Evolutionary conservation across 2,113 vertebrate genomes (phyloP).

Genomic region (Pipa parva): DNA sequence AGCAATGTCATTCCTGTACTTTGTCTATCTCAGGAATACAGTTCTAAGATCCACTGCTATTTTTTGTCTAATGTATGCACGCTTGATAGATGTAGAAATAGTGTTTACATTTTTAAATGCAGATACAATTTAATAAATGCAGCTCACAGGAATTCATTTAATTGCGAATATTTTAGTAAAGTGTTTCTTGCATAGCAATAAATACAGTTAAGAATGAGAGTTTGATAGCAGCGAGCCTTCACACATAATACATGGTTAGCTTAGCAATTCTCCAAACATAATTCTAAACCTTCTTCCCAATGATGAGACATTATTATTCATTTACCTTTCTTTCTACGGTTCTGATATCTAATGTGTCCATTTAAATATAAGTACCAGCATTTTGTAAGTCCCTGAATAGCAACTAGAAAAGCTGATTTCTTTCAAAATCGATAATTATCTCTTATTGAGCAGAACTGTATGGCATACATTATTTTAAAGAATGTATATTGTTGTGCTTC

Average conservation of each 20-base stretch:
- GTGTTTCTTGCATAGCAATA: too few species aligned
- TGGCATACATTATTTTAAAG: too few species aligned
- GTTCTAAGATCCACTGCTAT: not conserved
- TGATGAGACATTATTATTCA: not conserved
- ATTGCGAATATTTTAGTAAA: too few species aligned
- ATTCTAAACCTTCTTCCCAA: not conserved
- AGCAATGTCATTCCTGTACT: not conserved
- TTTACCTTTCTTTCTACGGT: not conserved
- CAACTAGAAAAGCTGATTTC: not conserved
- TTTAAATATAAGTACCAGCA: not conserved
- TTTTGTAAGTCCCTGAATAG: not conserved
- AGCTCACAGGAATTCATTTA: not conserved
- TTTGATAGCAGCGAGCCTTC: too few species aligned
- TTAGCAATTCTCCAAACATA: conserved; percentile 6
- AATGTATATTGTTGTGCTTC: too few species aligned
- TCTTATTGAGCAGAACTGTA: too few species aligned
- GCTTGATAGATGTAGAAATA: not conserved
- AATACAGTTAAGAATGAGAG: not conserved
- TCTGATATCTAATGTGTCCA: not conserved
- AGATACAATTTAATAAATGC: not conserved
- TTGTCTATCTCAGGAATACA: not conserved
- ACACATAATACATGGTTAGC: too few species aligned
- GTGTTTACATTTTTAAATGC: too few species aligned
- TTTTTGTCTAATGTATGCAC: not conserved
- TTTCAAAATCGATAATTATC: not conserved